Evolutionary conservation across 2,888 invertebrate genomes (phyloP).

Genomic region (Cylindroiulus punctatus): DNA sequence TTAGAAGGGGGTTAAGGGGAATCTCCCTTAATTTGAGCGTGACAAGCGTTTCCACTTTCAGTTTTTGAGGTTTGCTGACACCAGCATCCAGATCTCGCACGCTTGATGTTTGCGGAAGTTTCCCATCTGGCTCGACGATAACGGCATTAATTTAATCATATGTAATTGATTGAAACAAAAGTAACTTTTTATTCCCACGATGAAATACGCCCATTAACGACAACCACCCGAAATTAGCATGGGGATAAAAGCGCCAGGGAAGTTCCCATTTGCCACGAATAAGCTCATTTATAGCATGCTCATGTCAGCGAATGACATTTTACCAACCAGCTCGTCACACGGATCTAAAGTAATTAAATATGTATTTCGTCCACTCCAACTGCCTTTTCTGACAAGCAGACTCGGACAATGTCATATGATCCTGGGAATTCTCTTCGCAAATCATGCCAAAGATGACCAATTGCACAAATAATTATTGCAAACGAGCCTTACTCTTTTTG

Average conservation of each 20-base stretch:
- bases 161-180: conserved; percentile 34
- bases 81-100: background rate
- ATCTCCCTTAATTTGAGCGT: conserved; percentile 29
- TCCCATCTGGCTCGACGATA: conserved; percentile 24
- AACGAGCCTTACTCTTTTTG: too few species aligned
- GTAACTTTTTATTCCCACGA: conserved; percentile 39
- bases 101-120: conserved; percentile 31
- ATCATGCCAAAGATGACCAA: too few species aligned
- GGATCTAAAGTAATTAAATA: background rate
- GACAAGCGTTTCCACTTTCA: conserved; percentile 45
- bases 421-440: too few species aligned
- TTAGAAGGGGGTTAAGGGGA: conserved; percentile 33
- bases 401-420: too few species aligned
- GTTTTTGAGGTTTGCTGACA: conserved; percentile 41
- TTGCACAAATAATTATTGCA: too few species aligned
- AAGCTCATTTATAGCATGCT: background rate
- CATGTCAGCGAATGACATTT: too few species aligned
- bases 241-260: background rate
- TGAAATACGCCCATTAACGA: conserved; percentile 38
- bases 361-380: background rate
- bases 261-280: background rate
- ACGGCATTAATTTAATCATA: conserved; percentile 21
- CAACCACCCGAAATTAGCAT: conserved; percentile 11
- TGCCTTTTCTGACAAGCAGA: too few species aligned
- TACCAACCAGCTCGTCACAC: background rate